Percentiles rank a stretch among this genome's conserved stretches.
phyloP scores from a whole-genome alignment of 1,140 invertebrate genomes.

The Saccostrea cuccullata region DNA sequence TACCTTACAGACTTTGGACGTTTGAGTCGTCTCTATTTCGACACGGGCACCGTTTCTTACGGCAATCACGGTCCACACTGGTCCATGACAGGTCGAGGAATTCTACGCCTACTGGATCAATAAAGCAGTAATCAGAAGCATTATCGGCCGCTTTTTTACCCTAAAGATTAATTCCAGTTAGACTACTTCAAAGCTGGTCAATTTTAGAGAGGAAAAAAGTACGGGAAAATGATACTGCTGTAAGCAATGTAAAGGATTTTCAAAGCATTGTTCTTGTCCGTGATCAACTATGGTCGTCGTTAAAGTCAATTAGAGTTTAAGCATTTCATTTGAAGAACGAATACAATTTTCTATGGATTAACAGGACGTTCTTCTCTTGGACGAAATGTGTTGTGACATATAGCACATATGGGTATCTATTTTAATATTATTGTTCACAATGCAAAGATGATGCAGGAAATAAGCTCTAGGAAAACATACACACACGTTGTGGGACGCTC shows the following conservation, averaged over 20 bases:
- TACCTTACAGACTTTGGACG: not conserved
- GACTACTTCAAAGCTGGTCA: not conserved
- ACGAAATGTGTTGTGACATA: not conserved
- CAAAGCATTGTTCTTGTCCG: not conserved
- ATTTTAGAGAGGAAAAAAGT: not conserved
- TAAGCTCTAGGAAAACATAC: not conserved
- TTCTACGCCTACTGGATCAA: not conserved
- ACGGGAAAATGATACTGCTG: not conserved
- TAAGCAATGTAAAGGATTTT: not conserved
- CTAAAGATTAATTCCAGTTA: slow-evolving; percentile 19
- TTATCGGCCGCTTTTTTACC: slow-evolving; percentile 27
- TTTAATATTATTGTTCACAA: not conserved
- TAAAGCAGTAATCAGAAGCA: slow-evolving; percentile 9
- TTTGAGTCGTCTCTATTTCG: not conserved
- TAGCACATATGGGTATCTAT: not conserved
- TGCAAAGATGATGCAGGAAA: not conserved
- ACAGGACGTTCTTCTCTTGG: not conserved
- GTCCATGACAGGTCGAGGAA: not conserved
- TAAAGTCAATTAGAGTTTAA: not conserved
- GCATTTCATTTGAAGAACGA: not conserved
- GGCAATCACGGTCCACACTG: slow-evolving; percentile 11
- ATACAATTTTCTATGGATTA: not conserved
- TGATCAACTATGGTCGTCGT: not conserved
- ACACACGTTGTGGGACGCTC: not conserved
- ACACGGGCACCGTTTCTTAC: not conserved